These are phyloP conservation scores for Nomada ruficornis DNA, from an alignment of 2,888 invertebrate genomes.

Conservation along the genomic window DNA sequence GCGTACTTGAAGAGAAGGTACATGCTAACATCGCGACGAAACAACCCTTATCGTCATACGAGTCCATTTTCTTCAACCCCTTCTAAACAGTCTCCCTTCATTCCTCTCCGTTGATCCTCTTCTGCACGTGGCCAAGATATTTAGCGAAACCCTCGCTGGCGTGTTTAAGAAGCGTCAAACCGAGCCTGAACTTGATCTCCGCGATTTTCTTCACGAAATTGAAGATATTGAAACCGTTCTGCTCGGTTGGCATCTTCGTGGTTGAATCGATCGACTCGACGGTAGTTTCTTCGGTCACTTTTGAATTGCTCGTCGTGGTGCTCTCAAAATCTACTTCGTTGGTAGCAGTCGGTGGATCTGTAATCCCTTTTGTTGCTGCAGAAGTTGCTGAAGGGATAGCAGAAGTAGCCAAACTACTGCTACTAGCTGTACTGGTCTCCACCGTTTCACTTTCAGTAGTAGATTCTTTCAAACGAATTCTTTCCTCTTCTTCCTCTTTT, in stretches of 20 bases:
- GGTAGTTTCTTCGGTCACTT: conserved; percentile 67
- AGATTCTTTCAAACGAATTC: conserved; percentile 19
- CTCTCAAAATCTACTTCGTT: conserved; percentile 11
- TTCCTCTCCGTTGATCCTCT: conserved; percentile 81
- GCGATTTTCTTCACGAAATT: conserved; percentile 88
- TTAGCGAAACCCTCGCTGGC: conserved; percentile 89
- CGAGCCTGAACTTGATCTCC: conserved; percentile 89
- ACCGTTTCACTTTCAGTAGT: not conserved
- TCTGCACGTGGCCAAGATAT: conserved; percentile 88
- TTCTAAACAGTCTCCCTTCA: conserved; percentile 49
- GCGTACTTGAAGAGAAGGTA: conserved; percentile 10
- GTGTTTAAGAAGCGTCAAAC: conserved; percentile 88
- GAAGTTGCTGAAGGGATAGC: conserved; percentile 16
- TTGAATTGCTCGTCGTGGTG: conserved; percentile 32
- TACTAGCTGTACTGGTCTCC: not conserved
- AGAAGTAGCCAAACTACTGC: conserved; percentile 7
- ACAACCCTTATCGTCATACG: conserved; percentile 21
- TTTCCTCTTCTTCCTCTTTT: conserved; percentile 55
- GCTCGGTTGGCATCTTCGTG: conserved; percentile 60
- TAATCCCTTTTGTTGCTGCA: not conserved
- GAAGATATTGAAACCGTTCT: conserved; percentile 83
- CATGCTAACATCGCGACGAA: conserved; percentile 8
- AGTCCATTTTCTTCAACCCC: conserved; percentile 19
- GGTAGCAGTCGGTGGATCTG: not conserved
- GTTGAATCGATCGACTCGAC: conserved; percentile 71